Evolutionary conservation across 2,888 invertebrate genomes (phyloP).

Genomic region (Coelopa pilipes): DNA sequence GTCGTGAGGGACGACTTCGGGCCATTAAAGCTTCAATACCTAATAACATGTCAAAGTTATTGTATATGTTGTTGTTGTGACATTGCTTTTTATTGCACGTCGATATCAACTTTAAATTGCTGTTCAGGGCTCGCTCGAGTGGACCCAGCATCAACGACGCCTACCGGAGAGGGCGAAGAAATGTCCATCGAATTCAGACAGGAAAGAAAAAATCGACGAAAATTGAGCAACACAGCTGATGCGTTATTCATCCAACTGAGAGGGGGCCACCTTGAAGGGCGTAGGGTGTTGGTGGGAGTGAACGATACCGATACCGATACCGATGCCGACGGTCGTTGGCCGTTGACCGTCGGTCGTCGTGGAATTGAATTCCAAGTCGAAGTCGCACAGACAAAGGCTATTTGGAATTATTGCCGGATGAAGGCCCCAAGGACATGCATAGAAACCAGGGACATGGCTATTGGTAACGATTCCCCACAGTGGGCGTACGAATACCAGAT

Average conservation of each 20-base stretch:
- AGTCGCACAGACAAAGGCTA: not conserved
- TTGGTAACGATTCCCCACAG: not conserved
- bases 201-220: not conserved
- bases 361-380: not conserved
- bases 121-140: slow-evolving; percentile 24
- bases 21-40: too few relatives aligned
- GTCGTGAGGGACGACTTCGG: too few relatives aligned
- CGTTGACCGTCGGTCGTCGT: too few relatives aligned
- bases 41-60: too few relatives aligned
- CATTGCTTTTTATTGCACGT: slow-evolving; percentile 36
- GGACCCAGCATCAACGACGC: not conserved
- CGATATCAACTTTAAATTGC: slow-evolving; percentile 36
- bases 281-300: too few relatives aligned
- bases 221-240: slow-evolving; percentile 17
- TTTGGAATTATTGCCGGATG: not conserved
- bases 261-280: not conserved
- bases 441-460: not conserved
- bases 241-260: slow-evolving; percentile 15
- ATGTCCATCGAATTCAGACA: not conserved
- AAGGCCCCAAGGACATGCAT: slow-evolving; percentile 6
- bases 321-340: too few relatives aligned
- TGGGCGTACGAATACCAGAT: not conserved
- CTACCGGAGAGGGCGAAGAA: not conserved
- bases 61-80: too few relatives aligned
- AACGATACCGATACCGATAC: too few relatives aligned